Evolutionary conservation across 2,113 vertebrate species (phyloP), one percentile per base, ranked within the genome.

Genomic region (Regulus satrapa): DNA sequence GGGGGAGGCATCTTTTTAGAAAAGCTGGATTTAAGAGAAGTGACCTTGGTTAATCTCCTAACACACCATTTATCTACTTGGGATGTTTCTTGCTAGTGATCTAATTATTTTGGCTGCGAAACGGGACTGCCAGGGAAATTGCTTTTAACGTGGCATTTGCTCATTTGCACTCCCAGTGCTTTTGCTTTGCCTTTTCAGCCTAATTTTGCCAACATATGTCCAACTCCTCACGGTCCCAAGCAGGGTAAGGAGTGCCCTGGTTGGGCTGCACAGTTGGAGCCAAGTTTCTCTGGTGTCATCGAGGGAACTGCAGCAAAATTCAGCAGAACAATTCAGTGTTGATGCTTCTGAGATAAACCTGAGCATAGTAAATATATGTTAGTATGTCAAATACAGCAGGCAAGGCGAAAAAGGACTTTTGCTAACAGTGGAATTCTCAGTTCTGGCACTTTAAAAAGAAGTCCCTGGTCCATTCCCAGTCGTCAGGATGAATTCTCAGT

Each of bases 31-130:
- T 7, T 85, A 34, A 51, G 49, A 73, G 66, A 69, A 51, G 7
- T 59, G 78, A 94, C 91, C 89, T 92, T 85, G 68, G 19, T 86
- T 94, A 36, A 40, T 79, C 77, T 85, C 0, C 0, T 56, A 84
- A 43, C 8, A 29, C 54, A 38, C 73, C 46, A 15, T 76, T 79
- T 87, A 64, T 75, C 71, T 82, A 2, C 59, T 88, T 76, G 63
- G 38, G 61, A 54, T 90, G 85, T 34, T 85, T 88, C 85, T 92
- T 95, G 38, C 66, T 88, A 38, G 62, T 26, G 78, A 73, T 88
- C 49, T 88, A 85, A 87, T 88, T 91, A 73, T 82, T 94, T 87
- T 79, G 89, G 41, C 89, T 88, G 81, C 10, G 23, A 55, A 89
- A 62, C 69, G 29, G 31, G 23, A 58, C 49, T 94, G 66, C 59